Conservation (phyloP, 37 sponge, comb jelly and placozoan genomes). For the Crambe crambe region DNA sequence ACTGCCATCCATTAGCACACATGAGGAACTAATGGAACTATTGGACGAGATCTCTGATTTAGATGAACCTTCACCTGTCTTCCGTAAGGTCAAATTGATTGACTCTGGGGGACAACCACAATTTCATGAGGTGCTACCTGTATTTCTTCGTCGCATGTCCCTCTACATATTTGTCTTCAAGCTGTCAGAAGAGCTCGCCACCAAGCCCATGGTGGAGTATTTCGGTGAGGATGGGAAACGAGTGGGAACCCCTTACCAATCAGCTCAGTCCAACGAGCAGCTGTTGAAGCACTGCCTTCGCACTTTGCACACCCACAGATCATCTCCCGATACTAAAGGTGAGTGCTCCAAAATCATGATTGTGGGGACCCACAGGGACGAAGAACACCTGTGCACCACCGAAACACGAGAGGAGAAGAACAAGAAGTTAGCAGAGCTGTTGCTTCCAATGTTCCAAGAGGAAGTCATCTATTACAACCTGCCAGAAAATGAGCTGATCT, state of each 20-base stretch:
- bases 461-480: conserved; percentile 6
- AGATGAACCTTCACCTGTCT: neutral
- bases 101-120: conserved; percentile 40
- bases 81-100: neutral
- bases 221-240: conserved; percentile 10
- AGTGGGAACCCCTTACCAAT: neutral
- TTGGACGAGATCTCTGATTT: neutral
- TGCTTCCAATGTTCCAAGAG: neutral
- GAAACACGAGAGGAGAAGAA: conserved; percentile 9
- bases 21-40: too few relatives aligned
- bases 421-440: neutral
- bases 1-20: too few relatives aligned
- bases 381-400: neutral
- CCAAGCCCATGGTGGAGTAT: neutral
- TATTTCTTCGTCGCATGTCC: neutral
- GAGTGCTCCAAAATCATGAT: neutral
- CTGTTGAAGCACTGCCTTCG: neutral
- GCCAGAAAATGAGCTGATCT: neutral
- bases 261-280: neutral
- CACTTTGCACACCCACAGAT: neutral
- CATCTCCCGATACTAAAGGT: neutral
- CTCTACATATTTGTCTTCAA: conserved; percentile 11
- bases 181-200: conserved; percentile 11
- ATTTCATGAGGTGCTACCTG: conserved; percentile 31
- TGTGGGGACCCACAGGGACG: conserved; percentile 17